Evolutionary conservation across 2,888 invertebrate species (phyloP), one percentile per base, ranked within the genome.

Genomic region (Trilocha varians): DNA sequence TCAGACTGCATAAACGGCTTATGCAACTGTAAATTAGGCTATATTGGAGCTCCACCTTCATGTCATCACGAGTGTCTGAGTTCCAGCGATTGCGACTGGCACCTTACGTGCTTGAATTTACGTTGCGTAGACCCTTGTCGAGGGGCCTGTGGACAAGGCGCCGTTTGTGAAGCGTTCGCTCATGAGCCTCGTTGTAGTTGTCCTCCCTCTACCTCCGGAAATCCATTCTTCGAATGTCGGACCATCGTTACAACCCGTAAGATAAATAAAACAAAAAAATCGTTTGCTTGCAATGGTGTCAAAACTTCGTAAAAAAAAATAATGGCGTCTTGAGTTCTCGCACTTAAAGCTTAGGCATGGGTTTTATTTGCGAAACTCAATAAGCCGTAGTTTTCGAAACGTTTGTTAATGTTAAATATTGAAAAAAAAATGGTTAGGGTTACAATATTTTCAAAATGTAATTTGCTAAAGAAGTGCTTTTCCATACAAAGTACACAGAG

Each of bases 81-180:
- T 44, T 91, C 91, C 61, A 89, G 89, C 16, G 93, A 93, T 59
- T 93, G 93, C 66, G 82, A 88, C 14, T 88, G 90, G 50, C 89
- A 89, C 55, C 87, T 87, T 47, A 91, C 91, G 33, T 94, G 94
- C 53, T 78, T 91, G 36, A 89, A 89, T 57, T 89, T 89, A 60
- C 92, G 90, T 68, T 94, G 94, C 62, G 77, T 87, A 46, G 90
- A 93, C 64, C 93, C 93, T 3, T 93, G 93, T 59, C 90, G 90
- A 0, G 92, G 92, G 48, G 90, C 91, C 16, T 94, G 94, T 65
- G 93, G 93, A 14, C 88, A 87, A 52, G 91, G 90, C 59, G 91
- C 93, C 1, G 78, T 87, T 41, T 94, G 94, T 65, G 87, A 88
- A 48, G 90, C 92, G 6, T 76, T 91, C 13, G 90, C 91, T 53